Evolutionary conservation across 2,797 vertebrate genomes (phyloP).

Genomic region (Syngnathus acus): DNA sequence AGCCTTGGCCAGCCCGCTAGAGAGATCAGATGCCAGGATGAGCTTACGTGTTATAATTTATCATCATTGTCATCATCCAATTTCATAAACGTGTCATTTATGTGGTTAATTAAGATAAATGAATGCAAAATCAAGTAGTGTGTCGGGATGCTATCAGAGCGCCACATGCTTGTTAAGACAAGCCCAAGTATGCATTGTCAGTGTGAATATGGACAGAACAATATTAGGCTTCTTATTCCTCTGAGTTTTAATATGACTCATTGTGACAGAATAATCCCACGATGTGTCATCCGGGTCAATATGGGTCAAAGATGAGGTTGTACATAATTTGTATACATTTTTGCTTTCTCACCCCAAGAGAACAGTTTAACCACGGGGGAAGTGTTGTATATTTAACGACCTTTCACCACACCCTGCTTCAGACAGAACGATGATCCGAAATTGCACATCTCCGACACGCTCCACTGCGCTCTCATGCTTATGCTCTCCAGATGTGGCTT

Average conservation of each 20-base stretch:
- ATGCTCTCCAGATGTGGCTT: constrained; percentile 61
- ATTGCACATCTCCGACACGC: constrained; percentile 29
- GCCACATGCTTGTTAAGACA: no score
- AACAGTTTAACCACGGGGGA: constrained; percentile 15
- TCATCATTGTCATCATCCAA: neutral
- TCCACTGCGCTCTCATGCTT: constrained; percentile 19
- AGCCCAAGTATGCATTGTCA: no score
- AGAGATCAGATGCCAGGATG: neutral
- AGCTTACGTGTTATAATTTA: neutral
- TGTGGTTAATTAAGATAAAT: no score
- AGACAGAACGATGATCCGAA: constrained; percentile 41
- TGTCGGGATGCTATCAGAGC: no score
- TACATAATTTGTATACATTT: constrained; percentile 14
- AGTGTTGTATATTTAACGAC: constrained; percentile 30
- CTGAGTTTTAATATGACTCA: neutral
- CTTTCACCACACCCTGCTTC: constrained; percentile 40
- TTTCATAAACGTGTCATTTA: no score
- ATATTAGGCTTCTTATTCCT: neutral
- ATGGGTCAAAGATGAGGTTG: constrained; percentile 1
- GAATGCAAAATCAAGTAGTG: no score
- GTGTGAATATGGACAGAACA: neutral
- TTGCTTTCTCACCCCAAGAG: neutral
- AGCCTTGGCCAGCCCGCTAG: constrained; percentile 82
- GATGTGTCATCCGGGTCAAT: neutral
- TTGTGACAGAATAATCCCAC: neutral